phyloP scores from a whole-genome alignment of 1,140 invertebrate species.

The Asobara japonica region DNA sequence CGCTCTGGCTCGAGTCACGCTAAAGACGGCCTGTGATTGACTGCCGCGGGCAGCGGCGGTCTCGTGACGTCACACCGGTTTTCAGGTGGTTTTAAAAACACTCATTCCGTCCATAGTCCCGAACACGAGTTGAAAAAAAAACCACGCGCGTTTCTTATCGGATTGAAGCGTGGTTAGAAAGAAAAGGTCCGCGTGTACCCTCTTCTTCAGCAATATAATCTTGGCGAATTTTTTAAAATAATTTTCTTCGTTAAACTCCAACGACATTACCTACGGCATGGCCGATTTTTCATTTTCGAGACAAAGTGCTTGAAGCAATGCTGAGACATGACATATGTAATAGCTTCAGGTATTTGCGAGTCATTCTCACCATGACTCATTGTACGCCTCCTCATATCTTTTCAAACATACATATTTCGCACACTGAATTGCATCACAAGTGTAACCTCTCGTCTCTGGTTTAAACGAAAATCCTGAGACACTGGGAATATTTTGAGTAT shows the following conservation, averaged over 20 bases:
- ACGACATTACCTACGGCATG: neutral
- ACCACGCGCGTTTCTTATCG: too few species aligned
- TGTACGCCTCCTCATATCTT: neutral
- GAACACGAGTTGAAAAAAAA: too few species aligned
- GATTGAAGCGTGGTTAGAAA: too few species aligned
- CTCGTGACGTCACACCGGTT: too few species aligned
- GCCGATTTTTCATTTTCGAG: neutral
- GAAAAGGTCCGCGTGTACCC: too few species aligned
- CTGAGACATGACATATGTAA: constrained; percentile 1
- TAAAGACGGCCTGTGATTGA: too few species aligned
- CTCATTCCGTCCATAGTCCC: too few species aligned
- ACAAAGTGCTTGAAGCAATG: neutral
- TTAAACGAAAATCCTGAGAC: neutral
- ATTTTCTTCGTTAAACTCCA: neutral
- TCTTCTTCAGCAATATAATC: neutral
- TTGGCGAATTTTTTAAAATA: too few species aligned
- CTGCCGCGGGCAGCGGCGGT: too few species aligned
- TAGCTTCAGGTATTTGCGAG: neutral
- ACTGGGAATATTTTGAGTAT: neutral
- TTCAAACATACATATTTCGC: neutral
- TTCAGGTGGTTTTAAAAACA: too few species aligned
- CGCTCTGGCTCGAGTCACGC: too few species aligned
- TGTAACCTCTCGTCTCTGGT: neutral
- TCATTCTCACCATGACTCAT: constrained; percentile 2
- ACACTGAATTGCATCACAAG: neutral